Evolutionary conservation across 2,797 vertebrate species (phyloP).

Genomic region (Chelonia mydas): DNA sequence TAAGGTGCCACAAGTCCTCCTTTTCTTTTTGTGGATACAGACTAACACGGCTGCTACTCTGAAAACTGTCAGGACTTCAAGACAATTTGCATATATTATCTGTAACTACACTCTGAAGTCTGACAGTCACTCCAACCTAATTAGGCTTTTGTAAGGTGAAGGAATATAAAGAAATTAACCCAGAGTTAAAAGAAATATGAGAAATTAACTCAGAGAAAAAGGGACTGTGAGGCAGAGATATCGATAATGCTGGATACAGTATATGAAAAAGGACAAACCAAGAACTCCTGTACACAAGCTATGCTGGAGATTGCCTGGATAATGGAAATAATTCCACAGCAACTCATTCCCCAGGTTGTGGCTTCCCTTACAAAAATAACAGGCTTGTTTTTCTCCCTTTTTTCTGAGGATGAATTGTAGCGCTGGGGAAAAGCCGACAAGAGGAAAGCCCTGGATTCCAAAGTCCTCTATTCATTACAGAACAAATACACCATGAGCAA

Average conservation of each 20-base stretch:
- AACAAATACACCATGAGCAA: background rate
- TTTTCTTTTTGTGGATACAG: too few relatives aligned
- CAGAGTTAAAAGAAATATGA: background rate
- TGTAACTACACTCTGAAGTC: slow-evolving; percentile 6
- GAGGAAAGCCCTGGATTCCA: background rate
- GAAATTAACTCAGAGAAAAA: background rate
- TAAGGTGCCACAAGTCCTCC: too few relatives aligned
- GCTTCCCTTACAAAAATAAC: background rate
- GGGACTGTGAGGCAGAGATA: fast-evolving
- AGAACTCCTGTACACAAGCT: background rate
- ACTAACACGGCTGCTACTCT: too few relatives aligned
- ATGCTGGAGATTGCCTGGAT: background rate
- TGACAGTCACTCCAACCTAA: slow-evolving; percentile 42
- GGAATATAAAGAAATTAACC: background rate
- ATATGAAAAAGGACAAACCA: fast-evolving
- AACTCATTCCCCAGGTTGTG: background rate
- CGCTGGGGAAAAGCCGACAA: background rate
- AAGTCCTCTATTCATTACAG: background rate
- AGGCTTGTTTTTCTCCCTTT: background rate
- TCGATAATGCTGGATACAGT: background rate
- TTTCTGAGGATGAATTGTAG: background rate
- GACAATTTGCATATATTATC: slow-evolving; percentile 58
- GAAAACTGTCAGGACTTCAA: slow-evolving; percentile 19
- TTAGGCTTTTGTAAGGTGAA: slow-evolving; percentile 41
- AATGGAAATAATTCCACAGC: fast-evolving